Evolutionary conservation across 2,113 vertebrate genomes (phyloP).

Genomic region (Neofelis nebulosa): DNA sequence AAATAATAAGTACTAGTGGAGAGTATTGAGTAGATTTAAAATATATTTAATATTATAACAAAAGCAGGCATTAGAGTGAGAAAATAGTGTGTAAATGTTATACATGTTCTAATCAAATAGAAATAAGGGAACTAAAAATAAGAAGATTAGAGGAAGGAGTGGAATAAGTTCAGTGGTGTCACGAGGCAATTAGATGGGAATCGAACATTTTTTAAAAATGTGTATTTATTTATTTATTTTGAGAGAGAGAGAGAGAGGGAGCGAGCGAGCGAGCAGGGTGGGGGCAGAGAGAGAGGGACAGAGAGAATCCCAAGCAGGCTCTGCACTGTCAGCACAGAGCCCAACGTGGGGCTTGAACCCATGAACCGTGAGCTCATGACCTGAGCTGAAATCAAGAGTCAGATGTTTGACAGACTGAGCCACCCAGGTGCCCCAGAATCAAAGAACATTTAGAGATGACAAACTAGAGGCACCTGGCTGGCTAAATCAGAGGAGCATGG

Average conservation of each 20-base stretch:
- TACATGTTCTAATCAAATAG: neutral
- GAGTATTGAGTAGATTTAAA: neutral
- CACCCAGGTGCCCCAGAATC: too few species aligned
- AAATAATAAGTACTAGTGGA: neutral
- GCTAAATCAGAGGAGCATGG: too few species aligned
- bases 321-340: too few species aligned
- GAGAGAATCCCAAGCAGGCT: too few species aligned
- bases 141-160: neutral
- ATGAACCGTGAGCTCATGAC: too few species aligned
- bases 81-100: neutral
- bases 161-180: neutral
- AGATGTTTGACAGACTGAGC: too few species aligned
- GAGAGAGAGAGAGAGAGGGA: too few species aligned
- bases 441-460: neutral
- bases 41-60: neutral
- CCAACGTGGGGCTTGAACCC: too few species aligned
- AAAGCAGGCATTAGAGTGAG: neutral
- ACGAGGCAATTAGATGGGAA: neutral
- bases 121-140: neutral
- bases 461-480: neutral
- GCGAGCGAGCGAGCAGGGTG: too few species aligned
- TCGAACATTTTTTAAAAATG: neutral
- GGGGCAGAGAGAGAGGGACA: too few species aligned
- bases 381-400: too few species aligned
- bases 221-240: too few species aligned